Conservation (phyloP, 2,888 invertebrate species). For the Hemaris fuciformis region DNA sequence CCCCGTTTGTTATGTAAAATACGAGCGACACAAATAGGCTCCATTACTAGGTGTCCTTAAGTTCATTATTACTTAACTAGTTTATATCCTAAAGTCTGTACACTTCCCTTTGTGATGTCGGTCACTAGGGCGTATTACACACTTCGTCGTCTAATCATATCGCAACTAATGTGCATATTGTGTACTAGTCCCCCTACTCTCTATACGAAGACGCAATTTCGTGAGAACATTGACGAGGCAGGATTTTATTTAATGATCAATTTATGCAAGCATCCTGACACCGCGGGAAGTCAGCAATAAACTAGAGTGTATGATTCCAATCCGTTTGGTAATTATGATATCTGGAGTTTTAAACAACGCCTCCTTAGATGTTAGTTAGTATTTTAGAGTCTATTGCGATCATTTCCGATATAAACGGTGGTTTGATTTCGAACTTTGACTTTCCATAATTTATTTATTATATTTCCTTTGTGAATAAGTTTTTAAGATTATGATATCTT, state of each 20-base stretch:
- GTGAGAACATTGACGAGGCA: no score
- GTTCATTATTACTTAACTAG: background rate
- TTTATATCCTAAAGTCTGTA: conserved; percentile 5
- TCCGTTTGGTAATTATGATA: background rate
- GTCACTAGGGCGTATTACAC: background rate
- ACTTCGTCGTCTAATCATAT: background rate
- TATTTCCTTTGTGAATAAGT: no score
- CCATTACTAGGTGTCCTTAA: background rate
- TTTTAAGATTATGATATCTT: no score
- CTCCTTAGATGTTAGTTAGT: no score
- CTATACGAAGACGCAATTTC: background rate
- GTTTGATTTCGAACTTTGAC: no score
- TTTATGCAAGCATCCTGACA: background rate
- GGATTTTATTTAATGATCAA: background rate
- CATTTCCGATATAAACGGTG: no score
- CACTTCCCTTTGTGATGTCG: background rate
- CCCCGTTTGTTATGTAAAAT: background rate
- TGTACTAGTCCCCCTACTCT: background rate
- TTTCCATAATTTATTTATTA: no score
- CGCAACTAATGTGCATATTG: background rate
- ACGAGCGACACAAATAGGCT: background rate
- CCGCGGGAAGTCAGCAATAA: background rate
- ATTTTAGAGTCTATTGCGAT: no score
- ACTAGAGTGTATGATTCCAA: background rate
- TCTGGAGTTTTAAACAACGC: background rate